Evolutionary conservation across 2,888 invertebrate species (phyloP), one percentile per base, ranked within the genome.

Genomic region (Liposcelis brunnea): DNA sequence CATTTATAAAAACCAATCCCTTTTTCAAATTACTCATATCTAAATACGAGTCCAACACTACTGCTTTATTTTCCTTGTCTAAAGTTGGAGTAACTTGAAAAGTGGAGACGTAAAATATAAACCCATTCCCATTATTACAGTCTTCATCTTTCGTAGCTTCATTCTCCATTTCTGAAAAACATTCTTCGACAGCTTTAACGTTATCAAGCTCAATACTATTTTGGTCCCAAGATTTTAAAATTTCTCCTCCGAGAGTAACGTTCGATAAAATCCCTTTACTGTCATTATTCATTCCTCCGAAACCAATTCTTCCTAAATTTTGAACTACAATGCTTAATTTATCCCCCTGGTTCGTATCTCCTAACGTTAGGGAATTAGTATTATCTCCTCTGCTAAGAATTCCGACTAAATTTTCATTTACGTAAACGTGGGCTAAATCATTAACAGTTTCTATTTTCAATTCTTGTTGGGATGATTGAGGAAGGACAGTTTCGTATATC

Each of bases 271-370:
- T 68, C 11, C 79, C 79, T 58, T 66, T 66, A 44, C 56, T 59
- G 47, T 66, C 65, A 40, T 56, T 56, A n/a, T 74, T 56, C 2
- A 62, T 52, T 45, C 53, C 49, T 36, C 76, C 74, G 54, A 64
- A 84, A 59, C 85, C 85, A 37, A 83, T 72, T 44, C 87, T 70
- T 8, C 90, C 91, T 67, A 83, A 83, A 59, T 82, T 86, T 63
- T 11, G 10, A 2, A 19, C 26, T 7, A 16, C 10, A 34, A 21
- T 26, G 38, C 48, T 46, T 47, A 56, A 54, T 44, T 56, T 50
- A 42, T 55, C 51, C 7, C 7, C 6, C 15, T 14, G 40, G 8
- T 4, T 8, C 5, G 15, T 14, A 10, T 12, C 19, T 6, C 15
- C 4, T 40, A 40, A 18, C 7, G 6, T 40, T 19, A 19, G 6